Percentiles rank a stretch among this genome's conserved stretches.
These are phyloP conservation scores for Campaea margaritaria DNA, from an alignment of 2,888 invertebrate genomes.

Conservation along the genomic window DNA sequence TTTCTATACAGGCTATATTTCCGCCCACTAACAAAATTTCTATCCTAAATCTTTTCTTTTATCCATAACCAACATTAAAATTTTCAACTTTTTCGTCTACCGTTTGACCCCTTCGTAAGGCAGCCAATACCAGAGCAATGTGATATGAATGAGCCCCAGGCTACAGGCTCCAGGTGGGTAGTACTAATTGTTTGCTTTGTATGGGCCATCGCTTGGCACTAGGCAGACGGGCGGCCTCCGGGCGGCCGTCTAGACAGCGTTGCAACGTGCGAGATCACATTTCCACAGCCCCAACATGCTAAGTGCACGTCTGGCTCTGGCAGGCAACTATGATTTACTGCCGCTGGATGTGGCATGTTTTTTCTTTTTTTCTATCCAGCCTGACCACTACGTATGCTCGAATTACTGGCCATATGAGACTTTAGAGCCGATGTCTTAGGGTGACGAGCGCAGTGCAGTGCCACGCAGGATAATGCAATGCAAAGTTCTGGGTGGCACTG, in stretches of 20 bases:
- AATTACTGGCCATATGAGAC: no score
- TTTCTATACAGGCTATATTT: no score
- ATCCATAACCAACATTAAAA: no score
- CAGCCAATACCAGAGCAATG: neutral
- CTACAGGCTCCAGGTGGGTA: neutral
- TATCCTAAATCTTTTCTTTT: no score
- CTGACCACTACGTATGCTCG: neutral
- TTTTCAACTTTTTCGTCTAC: neutral
- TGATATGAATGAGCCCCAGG: neutral
- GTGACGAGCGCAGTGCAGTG: no score
- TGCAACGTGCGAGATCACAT: constrained; percentile 79
- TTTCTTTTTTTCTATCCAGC: no score
- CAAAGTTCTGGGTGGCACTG: no score
- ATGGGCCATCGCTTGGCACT: constrained; percentile 59
- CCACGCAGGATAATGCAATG: no score
- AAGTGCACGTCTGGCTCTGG: constrained; percentile 77
- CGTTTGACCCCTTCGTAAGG: neutral
- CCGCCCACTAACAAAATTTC: no score
- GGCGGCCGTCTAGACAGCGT: constrained; percentile 70
- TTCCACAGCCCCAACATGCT: constrained; percentile 78
- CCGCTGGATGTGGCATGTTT: constrained; percentile 45
- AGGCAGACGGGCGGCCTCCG: constrained; percentile 70
- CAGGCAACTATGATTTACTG: constrained; percentile 52
- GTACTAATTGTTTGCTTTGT: constrained; percentile 69
- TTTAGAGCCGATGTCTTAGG: no score